Conservation (phyloP, 2,113 vertebrate genomes). For the Entomyzon cyanotis region DNA sequence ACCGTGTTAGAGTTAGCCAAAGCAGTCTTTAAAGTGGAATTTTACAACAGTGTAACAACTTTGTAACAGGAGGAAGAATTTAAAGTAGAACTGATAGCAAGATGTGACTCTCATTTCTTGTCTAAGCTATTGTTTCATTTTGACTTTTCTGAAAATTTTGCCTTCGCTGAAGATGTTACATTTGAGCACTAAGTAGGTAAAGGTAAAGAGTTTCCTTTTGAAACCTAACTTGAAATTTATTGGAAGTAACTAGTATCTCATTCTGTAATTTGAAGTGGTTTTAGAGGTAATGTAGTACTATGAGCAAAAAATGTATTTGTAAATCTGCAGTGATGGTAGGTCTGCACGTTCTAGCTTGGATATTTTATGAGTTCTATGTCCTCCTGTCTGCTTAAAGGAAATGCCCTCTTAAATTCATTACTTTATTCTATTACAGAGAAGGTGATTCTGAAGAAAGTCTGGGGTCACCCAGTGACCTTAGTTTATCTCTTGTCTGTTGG, state of each 20-base stretch:
- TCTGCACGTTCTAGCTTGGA: background rate
- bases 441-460: constrained; percentile 83
- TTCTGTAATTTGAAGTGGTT: background rate
- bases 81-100: background rate
- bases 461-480: constrained; percentile 90
- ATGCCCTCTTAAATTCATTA: background rate
- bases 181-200: background rate
- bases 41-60: background rate
- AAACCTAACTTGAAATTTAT: background rate
- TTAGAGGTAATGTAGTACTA: background rate
- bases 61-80: background rate
- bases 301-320: background rate
- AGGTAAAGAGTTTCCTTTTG: background rate
- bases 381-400: background rate
- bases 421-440: constrained; percentile 75
- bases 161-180: background rate
- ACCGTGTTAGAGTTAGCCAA: background rate
- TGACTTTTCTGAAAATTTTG: background rate
- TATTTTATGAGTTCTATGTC: background rate
- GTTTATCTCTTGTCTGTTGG: constrained; percentile 90
- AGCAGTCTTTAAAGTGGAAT: background rate
- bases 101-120: background rate
- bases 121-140: background rate
- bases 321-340: background rate
- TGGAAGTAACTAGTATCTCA: background rate